Evolutionary conservation across 1,140 invertebrate species (phyloP).

Genomic region (Drosophila sp.): DNA sequence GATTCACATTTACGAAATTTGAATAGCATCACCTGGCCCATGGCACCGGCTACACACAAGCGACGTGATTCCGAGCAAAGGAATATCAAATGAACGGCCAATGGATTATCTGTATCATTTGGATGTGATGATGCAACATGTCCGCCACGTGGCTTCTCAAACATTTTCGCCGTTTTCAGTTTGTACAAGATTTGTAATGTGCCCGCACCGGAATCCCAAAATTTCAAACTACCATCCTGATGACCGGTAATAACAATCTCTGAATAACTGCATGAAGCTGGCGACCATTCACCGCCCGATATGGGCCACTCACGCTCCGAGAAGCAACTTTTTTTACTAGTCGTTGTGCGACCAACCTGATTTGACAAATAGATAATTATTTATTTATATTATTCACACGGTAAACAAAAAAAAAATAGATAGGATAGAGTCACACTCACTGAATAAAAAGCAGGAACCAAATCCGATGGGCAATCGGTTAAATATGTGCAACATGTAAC

Average conservation of each 20-base stretch:
- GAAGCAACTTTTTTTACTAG: conserved; percentile 91
- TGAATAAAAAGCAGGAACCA: conserved; percentile 95
- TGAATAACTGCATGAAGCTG: conserved; percentile 96
- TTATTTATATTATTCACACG: background rate
- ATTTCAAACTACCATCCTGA: conserved; percentile 97
- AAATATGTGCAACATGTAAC: conserved; percentile 98
- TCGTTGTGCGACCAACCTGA: conserved; percentile 84
- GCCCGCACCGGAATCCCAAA: conserved; percentile 98
- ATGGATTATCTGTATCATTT: conserved; percentile 91
- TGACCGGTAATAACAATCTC: conserved; percentile 98
- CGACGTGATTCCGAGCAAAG: conserved; percentile 96
- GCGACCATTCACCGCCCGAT: conserved; percentile 96
- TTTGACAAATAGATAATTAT: background rate
- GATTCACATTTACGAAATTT: conserved; percentile 96
- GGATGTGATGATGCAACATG: conserved; percentile 73
- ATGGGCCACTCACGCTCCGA: conserved; percentile 98
- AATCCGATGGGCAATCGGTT: conserved; percentile 98
- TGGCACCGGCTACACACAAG: conserved; percentile 94
- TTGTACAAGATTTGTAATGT: conserved; percentile 98
- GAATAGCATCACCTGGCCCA: conserved; percentile 96
- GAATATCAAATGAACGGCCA: conserved; percentile 96
- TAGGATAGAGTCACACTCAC: conserved; percentile 43
- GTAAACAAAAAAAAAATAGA: conserved; percentile 1
- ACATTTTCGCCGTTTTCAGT: conserved; percentile 97
- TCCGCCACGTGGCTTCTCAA: conserved; percentile 88